These are phyloP conservation scores for Geodia barretti DNA, from an alignment of 37 sponge, comb jelly and placozoan species.

Conservation along the genomic window DNA sequence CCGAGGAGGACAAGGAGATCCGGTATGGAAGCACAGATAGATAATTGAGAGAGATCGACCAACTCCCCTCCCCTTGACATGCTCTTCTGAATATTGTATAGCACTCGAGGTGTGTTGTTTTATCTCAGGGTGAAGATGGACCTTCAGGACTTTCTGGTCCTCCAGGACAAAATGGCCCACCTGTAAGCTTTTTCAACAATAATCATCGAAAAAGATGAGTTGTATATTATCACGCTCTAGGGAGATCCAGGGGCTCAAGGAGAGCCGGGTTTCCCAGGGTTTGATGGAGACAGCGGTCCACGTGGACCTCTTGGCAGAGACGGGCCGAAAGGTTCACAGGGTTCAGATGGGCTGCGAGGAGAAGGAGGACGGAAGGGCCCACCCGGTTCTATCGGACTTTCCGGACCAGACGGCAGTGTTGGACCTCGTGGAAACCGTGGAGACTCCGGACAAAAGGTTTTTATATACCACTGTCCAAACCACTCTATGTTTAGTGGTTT, in stretches of 20 bases:
- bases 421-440: constrained; percentile 53
- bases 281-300: constrained; percentile 52
- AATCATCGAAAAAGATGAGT: background rate
- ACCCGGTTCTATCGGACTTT: constrained; percentile 33
- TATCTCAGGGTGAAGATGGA: constrained; percentile 37
- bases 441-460: constrained; percentile 29
- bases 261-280: constrained; percentile 55
- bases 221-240: background rate
- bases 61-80: no score
- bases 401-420: constrained; percentile 25
- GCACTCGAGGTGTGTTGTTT: no score
- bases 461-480: no score
- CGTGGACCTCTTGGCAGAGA: constrained; percentile 40
- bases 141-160: constrained; percentile 38
- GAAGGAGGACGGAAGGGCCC: constrained; percentile 52
- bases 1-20: constrained; percentile 47
- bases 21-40: no score
- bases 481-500: no score
- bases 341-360: constrained; percentile 42
- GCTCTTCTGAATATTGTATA: no score
- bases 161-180: constrained; percentile 10
- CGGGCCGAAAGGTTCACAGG: constrained; percentile 45
- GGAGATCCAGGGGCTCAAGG: constrained; percentile 37
- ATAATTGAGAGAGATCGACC: background rate
- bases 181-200: constrained; percentile 9